Evolutionary conservation across 2,113 vertebrate species (phyloP).

Genomic region (Grus americana): DNA sequence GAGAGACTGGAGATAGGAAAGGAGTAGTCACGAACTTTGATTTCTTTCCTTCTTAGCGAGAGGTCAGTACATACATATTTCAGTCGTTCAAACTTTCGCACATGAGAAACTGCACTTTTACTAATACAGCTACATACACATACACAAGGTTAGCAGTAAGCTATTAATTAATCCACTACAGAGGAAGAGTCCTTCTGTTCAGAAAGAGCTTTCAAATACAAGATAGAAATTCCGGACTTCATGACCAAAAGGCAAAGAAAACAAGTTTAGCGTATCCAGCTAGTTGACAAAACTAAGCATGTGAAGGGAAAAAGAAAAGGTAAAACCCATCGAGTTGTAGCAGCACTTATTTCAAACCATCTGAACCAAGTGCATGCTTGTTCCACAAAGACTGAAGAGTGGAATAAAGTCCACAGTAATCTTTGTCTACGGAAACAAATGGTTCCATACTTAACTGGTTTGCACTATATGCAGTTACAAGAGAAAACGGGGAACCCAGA

Average conservation of each 20-base stretch:
- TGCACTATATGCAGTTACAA: constrained; percentile 54
- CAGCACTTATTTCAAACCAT: constrained; percentile 65
- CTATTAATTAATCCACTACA: constrained; percentile 60
- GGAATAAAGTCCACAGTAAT: constrained; percentile 43
- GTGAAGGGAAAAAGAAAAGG: constrained; percentile 47
- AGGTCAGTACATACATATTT: constrained; percentile 12
- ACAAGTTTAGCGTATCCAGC: constrained; percentile 46
- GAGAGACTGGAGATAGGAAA: not conserved
- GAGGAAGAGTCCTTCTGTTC: constrained; percentile 71
- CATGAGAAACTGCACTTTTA: constrained; percentile 60
- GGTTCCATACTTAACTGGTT: constrained; percentile 56
- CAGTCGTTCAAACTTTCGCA: constrained; percentile 60
- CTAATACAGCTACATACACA: constrained; percentile 68
- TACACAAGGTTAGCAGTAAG: constrained; percentile 71
- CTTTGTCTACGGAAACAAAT: constrained; percentile 48
- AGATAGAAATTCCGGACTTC: constrained; percentile 45
- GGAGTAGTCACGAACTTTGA: not conserved
- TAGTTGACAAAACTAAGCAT: constrained; percentile 50
- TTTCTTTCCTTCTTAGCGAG: constrained; percentile 11
- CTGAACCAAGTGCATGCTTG: constrained; percentile 68
- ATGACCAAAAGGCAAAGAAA: constrained; percentile 63
- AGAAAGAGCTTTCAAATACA: constrained; percentile 64
- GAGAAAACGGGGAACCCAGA: constrained; percentile 65
- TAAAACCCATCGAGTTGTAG: constrained; percentile 29
- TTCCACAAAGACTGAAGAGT: constrained; percentile 61